phyloP scores from a whole-genome alignment of 2,888 invertebrate genomes.

The Nemoura dubitans region DNA sequence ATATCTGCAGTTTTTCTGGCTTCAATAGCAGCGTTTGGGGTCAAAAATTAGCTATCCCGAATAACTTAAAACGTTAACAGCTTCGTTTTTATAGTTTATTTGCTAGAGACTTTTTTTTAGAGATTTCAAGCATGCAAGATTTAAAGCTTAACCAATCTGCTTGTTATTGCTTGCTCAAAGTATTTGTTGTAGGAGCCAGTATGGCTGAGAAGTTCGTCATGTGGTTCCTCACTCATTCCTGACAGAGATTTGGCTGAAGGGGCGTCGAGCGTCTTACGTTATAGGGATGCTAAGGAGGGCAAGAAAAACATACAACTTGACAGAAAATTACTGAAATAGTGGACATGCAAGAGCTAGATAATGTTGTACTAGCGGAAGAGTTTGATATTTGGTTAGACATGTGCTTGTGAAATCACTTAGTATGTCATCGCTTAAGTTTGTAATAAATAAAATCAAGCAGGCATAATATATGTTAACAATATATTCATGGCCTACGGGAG shows the following conservation, averaged over 20 bases:
- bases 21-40: no score
- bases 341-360: conserved; percentile 23
- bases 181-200: conserved; percentile 2
- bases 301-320: conserved; percentile 45
- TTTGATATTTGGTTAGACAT: conserved; percentile 19
- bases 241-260: not conserved
- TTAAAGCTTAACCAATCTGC: conserved; percentile 13
- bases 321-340: conserved; percentile 45
- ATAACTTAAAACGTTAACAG: conserved; percentile 5
- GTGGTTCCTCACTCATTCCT: conserved; percentile 21
- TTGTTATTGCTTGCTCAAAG: conserved; percentile 14
- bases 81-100: conserved; percentile 18
- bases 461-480: conserved; percentile 13
- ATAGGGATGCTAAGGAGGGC: not conserved
- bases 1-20: no score
- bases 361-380: not conserved
- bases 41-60: not conserved
- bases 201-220: not conserved
- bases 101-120: not conserved
- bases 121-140: conserved; percentile 15
- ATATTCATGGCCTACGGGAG: not conserved
- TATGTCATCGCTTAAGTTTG: conserved; percentile 42
- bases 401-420: conserved; percentile 44
- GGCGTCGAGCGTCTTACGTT: not conserved
- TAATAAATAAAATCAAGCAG: conserved; percentile 44